Percentiles rank a stretch among this genome's conserved stretches.
Conservation (phyloP, 2,113 vertebrate species). For the Chaetura pelagica region DNA sequence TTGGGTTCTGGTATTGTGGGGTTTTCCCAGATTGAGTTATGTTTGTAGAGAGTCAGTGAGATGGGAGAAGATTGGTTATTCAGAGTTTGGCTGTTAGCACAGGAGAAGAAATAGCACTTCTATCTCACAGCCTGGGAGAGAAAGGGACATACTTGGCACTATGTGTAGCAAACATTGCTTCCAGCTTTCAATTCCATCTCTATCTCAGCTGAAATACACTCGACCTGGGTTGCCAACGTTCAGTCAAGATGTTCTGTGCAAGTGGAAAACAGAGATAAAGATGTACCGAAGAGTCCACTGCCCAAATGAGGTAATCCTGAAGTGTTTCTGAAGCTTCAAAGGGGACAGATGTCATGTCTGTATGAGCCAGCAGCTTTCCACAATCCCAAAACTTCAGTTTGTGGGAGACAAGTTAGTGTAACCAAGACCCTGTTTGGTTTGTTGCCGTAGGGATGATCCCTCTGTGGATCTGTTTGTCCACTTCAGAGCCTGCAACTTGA, state of each 20-base stretch:
- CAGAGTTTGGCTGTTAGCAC: background rate
- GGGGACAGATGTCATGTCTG: background rate
- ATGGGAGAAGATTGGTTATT: background rate
- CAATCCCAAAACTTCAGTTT: background rate
- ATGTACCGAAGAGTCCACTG: conserved; percentile 90
- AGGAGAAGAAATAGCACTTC: background rate
- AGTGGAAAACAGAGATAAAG: conserved; percentile 95
- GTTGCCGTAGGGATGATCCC: background rate
- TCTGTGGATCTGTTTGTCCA: background rate
- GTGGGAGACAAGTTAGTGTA: background rate
- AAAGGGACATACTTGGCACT: background rate
- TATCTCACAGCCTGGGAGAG: background rate
- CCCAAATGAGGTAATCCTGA: conserved; percentile 88
- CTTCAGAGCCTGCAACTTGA: background rate
- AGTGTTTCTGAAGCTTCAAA: background rate
- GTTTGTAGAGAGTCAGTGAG: background rate
- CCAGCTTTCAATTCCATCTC: background rate
- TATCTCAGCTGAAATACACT: conserved; percentile 89
- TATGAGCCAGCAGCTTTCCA: background rate
- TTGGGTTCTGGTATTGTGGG: background rate
- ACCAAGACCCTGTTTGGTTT: background rate
- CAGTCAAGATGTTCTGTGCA: conserved; percentile 92
- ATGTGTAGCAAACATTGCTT: background rate
- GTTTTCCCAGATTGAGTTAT: background rate
- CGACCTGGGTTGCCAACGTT: conserved; percentile 91